These are phyloP conservation scores for Spheniscus humboldti DNA, from an alignment of 2,797 vertebrate species.

Conservation along the genomic window DNA sequence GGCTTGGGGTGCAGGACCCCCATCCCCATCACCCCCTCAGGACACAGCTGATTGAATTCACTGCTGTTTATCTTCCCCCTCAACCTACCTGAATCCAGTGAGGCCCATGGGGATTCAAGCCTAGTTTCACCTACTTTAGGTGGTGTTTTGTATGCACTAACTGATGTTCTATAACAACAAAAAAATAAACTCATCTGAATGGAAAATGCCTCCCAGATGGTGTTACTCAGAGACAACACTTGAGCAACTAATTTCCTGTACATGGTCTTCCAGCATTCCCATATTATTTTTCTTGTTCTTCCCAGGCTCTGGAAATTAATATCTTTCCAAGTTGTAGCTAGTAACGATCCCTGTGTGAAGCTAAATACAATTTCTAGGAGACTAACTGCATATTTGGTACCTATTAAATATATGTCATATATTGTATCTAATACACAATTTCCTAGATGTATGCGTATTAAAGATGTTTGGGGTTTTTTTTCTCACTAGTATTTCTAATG, in stretches of 20 bases:
- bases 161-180: neutral
- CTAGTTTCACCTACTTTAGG: neutral
- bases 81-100: neutral
- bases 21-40: neutral
- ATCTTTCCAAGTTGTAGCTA: neutral
- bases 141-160: neutral
- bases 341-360: neutral
- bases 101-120: neutral
- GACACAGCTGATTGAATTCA: neutral
- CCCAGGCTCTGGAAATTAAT: neutral
- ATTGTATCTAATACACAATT: neutral
- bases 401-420: neutral
- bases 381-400: neutral
- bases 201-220: neutral
- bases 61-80: neutral
- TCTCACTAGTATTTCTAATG: neutral
- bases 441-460: neutral
- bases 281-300: neutral
- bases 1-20: rapidly evolving
- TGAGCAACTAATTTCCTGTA: neutral
- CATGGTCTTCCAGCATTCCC: neutral
- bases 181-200: neutral
- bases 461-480: neutral
- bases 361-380: neutral
- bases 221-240: neutral